A percentile compares a stretch with the other conserved stretches of the same genome.
Evolutionary conservation across 2,888 invertebrate genomes (phyloP).

Genomic region (Mimachlamys varia): DNA sequence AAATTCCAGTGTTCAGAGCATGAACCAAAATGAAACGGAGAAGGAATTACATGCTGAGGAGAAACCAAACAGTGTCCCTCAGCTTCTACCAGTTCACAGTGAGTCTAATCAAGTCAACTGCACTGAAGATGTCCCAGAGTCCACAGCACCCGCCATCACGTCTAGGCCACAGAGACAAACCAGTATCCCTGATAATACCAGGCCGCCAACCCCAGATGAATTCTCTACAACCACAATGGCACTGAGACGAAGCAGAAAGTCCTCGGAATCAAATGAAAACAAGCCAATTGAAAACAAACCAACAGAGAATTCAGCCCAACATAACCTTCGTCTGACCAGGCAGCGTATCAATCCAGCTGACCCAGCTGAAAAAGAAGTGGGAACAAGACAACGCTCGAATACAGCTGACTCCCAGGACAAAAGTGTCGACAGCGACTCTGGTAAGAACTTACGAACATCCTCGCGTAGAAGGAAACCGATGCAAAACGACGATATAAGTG

Average conservation of each 20-base stretch:
- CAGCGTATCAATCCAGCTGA: slow-evolving; percentile 5
- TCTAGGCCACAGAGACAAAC: slow-evolving; percentile 6
- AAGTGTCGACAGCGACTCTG: background rate
- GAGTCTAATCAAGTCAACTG: background rate
- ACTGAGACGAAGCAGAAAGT: slow-evolving; percentile 22
- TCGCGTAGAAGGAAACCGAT: slow-evolving; percentile 40
- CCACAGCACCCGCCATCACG: background rate
- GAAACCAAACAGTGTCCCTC: slow-evolving; percentile 17
- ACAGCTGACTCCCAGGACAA: slow-evolving; percentile 26
- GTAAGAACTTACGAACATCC: slow-evolving; percentile 37
- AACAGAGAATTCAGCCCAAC: background rate
- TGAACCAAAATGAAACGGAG: background rate
- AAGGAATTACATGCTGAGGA: background rate
- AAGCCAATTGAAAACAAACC: slow-evolving; percentile 5
- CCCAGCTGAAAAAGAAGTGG: slow-evolving; percentile 38
- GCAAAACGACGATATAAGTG: slow-evolving; percentile 23
- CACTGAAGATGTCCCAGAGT: background rate
- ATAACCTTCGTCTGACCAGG: slow-evolving; percentile 7
- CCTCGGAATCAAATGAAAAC: slow-evolving; percentile 21
- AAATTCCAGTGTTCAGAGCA: background rate
- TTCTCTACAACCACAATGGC: background rate
- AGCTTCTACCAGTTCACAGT: background rate
- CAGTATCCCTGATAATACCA: slow-evolving; percentile 14
- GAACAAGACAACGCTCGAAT: slow-evolving; percentile 14
- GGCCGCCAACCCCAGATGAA: slow-evolving; percentile 38